phyloP scores from a whole-genome alignment of 2,113 vertebrate species.

The Antechinus flavipes region DNA sequence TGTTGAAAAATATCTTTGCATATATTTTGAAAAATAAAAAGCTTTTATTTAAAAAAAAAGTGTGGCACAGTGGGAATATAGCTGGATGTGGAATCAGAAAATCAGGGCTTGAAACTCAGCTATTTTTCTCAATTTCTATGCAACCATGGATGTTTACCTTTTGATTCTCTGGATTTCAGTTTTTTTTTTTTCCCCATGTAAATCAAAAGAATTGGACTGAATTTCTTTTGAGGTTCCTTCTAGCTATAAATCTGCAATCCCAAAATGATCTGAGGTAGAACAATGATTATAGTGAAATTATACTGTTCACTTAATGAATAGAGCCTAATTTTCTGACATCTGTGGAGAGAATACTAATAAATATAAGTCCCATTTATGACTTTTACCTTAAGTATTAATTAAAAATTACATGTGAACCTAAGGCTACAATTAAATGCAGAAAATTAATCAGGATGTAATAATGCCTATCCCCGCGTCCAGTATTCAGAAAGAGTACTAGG shows the following conservation, averaged over 20 bases:
- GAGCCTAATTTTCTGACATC: neutral
- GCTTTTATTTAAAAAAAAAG: neutral
- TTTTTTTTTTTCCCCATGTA: neutral
- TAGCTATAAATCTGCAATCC: neutral
- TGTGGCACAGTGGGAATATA: neutral
- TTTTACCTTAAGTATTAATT: neutral
- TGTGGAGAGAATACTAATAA: no score
- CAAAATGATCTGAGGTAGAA: neutral
- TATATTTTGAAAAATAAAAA: no score
- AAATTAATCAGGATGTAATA: neutral
- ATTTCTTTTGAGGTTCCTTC: neutral
- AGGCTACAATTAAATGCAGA: neutral
- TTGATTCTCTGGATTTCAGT: neutral
- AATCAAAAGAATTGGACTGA: neutral
- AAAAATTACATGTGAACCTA: accelerated
- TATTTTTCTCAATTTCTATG: neutral
- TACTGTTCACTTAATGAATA: accelerated
- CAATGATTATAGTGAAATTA: neutral
- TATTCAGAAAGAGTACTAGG: neutral
- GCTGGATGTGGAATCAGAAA: neutral
- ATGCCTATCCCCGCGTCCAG: no score
- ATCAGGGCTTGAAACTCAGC: neutral
- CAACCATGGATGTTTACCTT: neutral
- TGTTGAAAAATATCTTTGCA: no score
- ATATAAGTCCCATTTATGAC: accelerated